Evolutionary conservation across 1,140 invertebrate species (phyloP).

Genomic region (Anoplolepis gracilipes): DNA sequence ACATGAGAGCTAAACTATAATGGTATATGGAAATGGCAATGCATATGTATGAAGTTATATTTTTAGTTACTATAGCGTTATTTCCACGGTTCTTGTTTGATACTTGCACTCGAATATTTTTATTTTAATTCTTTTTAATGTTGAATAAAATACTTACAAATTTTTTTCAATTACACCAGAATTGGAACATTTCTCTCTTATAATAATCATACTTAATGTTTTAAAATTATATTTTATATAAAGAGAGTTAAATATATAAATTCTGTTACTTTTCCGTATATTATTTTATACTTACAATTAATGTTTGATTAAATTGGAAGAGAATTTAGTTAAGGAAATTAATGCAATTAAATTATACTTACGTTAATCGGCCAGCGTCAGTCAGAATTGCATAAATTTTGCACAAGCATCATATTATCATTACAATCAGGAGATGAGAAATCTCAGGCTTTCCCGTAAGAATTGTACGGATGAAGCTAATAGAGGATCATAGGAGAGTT

Average conservation of each 20-base stretch:
- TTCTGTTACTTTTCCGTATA: background rate
- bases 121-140: background rate
- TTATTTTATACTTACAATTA: background rate
- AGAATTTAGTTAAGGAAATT: background rate
- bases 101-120: background rate
- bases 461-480: constrained; percentile 28
- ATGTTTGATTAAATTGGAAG: background rate
- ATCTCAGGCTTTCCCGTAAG: constrained; percentile 3
- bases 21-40: constrained; percentile 50
- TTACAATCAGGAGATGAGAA: constrained; percentile 23
- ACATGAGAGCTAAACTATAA: constrained; percentile 54
- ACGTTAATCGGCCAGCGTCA: constrained; percentile 49
- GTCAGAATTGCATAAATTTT: constrained; percentile 47
- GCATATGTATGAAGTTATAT: constrained; percentile 54
- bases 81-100: background rate
- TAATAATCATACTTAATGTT: background rate
- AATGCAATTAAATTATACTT: constrained; percentile 22
- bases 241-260: background rate
- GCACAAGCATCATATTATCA: constrained; percentile 36
- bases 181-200: background rate
- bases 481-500: constrained; percentile 52
- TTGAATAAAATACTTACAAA: background rate
- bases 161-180: background rate
- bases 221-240: background rate
- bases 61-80: constrained; percentile 20